phyloP scores from a whole-genome alignment of 2,797 vertebrate genomes.

The Xenopus petersii region DNA sequence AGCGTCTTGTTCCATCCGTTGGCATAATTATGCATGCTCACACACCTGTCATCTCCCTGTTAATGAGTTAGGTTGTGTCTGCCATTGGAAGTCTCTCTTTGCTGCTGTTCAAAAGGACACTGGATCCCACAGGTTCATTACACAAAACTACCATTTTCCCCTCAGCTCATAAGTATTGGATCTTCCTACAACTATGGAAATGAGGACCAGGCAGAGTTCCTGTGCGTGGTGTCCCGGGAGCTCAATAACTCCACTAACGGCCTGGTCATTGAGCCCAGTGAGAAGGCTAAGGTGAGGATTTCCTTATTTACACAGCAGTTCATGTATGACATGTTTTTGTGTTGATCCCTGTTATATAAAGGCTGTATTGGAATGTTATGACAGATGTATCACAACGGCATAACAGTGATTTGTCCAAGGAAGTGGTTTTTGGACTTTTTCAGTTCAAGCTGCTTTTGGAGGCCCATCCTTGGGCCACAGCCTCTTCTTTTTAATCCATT shows the following conservation, averaged over 20 bases:
- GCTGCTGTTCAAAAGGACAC: neutral
- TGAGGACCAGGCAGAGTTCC: conserved; percentile 96
- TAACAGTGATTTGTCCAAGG: too few species aligned
- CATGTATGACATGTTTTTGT: too few species aligned
- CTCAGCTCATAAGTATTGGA: conserved; percentile 93
- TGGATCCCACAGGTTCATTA: neutral
- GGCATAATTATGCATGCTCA: neutral
- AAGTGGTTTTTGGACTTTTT: too few species aligned
- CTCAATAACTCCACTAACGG: conserved; percentile 97
- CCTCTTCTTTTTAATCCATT: too few species aligned
- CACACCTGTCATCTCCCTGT: neutral
- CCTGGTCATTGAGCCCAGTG: conserved; percentile 94
- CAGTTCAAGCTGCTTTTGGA: too few species aligned
- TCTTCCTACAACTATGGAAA: conserved; percentile 98
- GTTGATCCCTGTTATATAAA: too few species aligned
- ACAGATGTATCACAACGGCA: too few species aligned
- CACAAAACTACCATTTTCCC: conserved; percentile 24
- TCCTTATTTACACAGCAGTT: too few species aligned
- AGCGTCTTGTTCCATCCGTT: neutral
- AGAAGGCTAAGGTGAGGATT: conserved; percentile 89
- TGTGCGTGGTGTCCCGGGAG: conserved; percentile 95
- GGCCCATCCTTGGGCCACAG: too few species aligned
- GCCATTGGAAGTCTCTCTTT: neutral
- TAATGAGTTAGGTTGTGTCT: neutral
- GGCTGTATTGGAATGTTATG: too few species aligned